phyloP scores from a whole-genome alignment of 2,888 invertebrate genomes.

The Odiellus spinosus region DNA sequence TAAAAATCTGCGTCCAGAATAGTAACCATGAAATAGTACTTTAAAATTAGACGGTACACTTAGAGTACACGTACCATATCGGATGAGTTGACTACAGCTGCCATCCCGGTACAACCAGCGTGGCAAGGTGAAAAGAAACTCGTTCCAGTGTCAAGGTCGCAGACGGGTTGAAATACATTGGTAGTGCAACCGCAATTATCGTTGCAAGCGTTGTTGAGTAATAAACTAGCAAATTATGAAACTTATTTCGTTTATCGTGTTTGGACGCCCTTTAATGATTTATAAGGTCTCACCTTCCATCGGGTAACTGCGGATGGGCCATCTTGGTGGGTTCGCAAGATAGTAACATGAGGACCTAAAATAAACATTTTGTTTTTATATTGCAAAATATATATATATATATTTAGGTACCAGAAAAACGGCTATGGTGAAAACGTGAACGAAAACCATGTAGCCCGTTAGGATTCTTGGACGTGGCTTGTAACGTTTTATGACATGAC shows the following conservation, averaged over 20 bases:
- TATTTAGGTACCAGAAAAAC: slow-evolving; percentile 11
- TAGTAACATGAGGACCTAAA: slow-evolving; percentile 9
- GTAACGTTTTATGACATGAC: slow-evolving; percentile 24
- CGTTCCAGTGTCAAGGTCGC: slow-evolving; percentile 20
- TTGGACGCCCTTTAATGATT: too few species aligned
- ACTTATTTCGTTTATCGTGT: too few species aligned
- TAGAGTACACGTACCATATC: too few species aligned
- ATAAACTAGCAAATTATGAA: too few species aligned
- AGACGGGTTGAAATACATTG: slow-evolving; percentile 18
- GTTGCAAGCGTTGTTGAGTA: slow-evolving; percentile 13
- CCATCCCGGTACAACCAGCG: slow-evolving; percentile 40
- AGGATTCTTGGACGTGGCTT: slow-evolving; percentile 21
- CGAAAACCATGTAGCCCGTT: slow-evolving; percentile 12
- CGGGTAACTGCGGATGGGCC: neutral
- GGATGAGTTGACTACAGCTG: neutral
- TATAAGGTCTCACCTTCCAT: too few species aligned
- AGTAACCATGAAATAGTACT: too few species aligned
- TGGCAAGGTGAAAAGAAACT: slow-evolving; percentile 56
- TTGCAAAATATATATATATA: too few species aligned
- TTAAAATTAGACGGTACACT: too few species aligned
- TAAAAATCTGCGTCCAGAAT: slow-evolving; percentile 11
- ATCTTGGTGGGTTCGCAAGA: slow-evolving; percentile 9
- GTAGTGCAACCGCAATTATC: slow-evolving; percentile 15
- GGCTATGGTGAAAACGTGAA: slow-evolving; percentile 11
- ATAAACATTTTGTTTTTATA: too few species aligned